Conservation (phyloP, 2,113 vertebrate genomes). For the Ceyx melanurus region DNA sequence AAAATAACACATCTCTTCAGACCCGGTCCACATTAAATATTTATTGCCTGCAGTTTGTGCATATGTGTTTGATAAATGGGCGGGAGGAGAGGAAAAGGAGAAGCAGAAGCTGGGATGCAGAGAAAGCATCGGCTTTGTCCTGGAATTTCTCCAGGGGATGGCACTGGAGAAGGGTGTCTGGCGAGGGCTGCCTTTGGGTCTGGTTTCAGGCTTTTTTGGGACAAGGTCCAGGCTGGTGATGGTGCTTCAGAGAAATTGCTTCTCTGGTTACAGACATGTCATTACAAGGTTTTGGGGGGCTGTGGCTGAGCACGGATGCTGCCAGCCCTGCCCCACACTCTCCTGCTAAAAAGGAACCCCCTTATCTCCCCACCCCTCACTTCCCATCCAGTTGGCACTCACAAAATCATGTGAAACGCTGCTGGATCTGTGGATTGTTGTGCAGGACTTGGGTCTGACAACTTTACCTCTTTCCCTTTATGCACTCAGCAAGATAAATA, state of each 20-base stretch:
- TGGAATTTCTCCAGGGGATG: not conserved
- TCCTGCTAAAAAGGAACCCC: not conserved
- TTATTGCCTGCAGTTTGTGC: constrained; percentile 72
- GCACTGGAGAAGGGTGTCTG: not conserved
- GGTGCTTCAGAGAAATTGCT: not conserved
- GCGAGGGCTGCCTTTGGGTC: not conserved
- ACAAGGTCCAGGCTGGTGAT: not conserved
- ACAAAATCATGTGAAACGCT: not conserved
- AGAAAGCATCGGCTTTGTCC: not conserved
- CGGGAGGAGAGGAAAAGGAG: not conserved
- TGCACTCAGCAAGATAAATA: not conserved
- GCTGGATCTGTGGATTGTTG: not conserved
- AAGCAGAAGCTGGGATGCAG: not conserved
- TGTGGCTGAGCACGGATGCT: rapidly evolving
- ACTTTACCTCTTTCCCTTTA: not conserved
- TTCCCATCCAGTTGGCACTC: rapidly evolving
- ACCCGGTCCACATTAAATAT: constrained; percentile 74
- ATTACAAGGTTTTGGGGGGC: not conserved
- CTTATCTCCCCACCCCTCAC: rapidly evolving
- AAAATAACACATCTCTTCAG: constrained; percentile 65
- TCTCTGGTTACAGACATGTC: rapidly evolving
- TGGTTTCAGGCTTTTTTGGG: not conserved
- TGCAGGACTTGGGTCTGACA: not conserved
- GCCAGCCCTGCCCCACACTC: not conserved
- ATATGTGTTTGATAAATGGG: constrained; percentile 66